A percentile compares a stretch with the other conserved stretches of the same genome.
These are phyloP conservation scores for Drosophila gaucha DNA, from an alignment of 2,888 invertebrate genomes.

Conservation along the genomic window DNA sequence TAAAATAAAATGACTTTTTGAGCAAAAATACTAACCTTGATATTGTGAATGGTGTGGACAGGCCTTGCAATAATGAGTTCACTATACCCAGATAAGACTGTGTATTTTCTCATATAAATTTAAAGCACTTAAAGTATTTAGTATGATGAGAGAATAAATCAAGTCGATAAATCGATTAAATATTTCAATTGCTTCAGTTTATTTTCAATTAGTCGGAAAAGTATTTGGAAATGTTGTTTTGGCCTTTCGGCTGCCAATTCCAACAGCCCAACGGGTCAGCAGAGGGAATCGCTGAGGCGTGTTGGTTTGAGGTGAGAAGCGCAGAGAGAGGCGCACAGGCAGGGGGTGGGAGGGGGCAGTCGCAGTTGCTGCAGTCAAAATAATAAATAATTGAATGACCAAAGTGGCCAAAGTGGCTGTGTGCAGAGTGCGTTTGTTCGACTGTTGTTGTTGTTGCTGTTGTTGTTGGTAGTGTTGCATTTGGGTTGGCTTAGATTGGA, in stretches of 20 bases:
- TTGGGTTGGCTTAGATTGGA: constrained; percentile 59
- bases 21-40: too few relatives aligned
- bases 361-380: constrained; percentile 47
- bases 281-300: constrained; percentile 3
- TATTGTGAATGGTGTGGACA: too few relatives aligned
- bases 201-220: not conserved
- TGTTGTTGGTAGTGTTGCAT: constrained; percentile 30
- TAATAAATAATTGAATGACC: constrained; percentile 66
- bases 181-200: not conserved
- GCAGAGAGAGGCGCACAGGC: not conserved
- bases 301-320: not conserved
- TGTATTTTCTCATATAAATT: too few relatives aligned
- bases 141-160: too few relatives aligned
- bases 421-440: constrained; percentile 46
- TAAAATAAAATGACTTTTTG: too few relatives aligned
- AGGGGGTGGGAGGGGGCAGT: not conserved
- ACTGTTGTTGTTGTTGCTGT: constrained; percentile 21
- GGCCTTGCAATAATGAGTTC: too few relatives aligned
- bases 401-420: constrained; percentile 36
- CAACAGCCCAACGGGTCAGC: constrained; percentile 20
- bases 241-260: constrained; percentile 7
- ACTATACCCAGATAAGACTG: too few relatives aligned
- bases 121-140: too few relatives aligned
- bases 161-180: not conserved
- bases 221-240: not conserved